phyloP scores from a whole-genome alignment of 1,140 invertebrate species.

The Pemphigus obesinymphae region DNA sequence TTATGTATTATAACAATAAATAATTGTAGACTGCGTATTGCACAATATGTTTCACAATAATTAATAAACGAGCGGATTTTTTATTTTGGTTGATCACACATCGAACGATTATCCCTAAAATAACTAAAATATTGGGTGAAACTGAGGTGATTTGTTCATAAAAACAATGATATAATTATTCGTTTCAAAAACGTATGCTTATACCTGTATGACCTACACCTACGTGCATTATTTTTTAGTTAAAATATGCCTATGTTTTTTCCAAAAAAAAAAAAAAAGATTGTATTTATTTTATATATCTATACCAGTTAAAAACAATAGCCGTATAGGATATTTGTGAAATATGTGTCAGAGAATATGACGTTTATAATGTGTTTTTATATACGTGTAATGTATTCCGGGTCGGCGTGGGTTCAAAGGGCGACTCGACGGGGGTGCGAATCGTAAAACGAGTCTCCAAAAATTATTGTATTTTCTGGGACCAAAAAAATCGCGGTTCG shows the following conservation, averaged over 20 bases:
- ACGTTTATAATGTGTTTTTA: neutral
- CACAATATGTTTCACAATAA: no score
- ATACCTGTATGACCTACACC: no score
- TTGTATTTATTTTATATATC: neutral
- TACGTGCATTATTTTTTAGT: no score
- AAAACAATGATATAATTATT: no score
- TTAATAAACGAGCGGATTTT: no score
- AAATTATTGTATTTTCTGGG: constrained; percentile 40
- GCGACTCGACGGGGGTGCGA: constrained; percentile 33
- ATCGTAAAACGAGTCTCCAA: constrained; percentile 36
- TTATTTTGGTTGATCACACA: no score
- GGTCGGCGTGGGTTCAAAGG: constrained; percentile 35
- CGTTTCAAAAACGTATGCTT: no score
- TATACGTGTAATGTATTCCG: constrained; percentile 16
- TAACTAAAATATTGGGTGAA: no score
- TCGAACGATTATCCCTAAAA: no score
- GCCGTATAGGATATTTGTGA: neutral
- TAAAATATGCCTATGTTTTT: neutral
- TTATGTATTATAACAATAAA: no score
- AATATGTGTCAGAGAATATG: constrained; percentile 21
- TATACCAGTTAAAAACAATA: constrained; percentile 24
- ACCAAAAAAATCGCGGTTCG: constrained; percentile 14
- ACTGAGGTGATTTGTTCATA: no score
- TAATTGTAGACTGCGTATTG: no score
- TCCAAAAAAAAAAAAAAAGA: neutral